Base-by-base conservation (phyloP, 2,797 vertebrate genomes). In the Otolemur crassicaudatus region DNA sequence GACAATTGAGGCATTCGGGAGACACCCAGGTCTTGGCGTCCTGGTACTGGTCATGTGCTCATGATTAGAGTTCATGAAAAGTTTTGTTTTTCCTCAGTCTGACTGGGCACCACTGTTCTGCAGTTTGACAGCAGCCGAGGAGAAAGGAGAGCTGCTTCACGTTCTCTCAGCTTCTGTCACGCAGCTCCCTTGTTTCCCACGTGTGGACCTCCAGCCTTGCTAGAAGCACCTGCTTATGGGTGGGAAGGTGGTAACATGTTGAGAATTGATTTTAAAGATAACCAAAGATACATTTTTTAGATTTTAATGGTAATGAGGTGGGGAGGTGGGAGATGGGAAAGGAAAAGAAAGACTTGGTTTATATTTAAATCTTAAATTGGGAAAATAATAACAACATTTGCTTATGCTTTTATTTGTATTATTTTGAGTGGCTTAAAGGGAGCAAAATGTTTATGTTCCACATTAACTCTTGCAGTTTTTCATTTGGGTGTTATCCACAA, bases 21-120 rank as follows among this genome's bases (percentile, higher is more conserved):
- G 82, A 94, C 1, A 1, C 94, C 96, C 65, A 29, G 53, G 6
- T 89, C 90, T 96, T 97, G 72, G 92, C 91, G 5, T 95, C 77
- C 88, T 69, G 31, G 53, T 22, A 16, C 29, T 56, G 23, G 53
- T 97, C 93, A 27, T 23, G 40, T 97, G 97, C 79, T 96, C 70
- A 58, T 85, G 43, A 65, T 87, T 72, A 79, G 73, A 25, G 37
- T 73, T 94, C 95, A 73, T 13, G 86, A 86, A 75, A 86, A 56
- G 88, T 77, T 70, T 96, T 82, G 79, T 92, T 97, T 96, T 69
- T 87, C 43, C n/a, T 0, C 63, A 81, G 81, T 58, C 34, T 56
- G 79, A 93, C 92, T 34, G 87, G 95, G 69, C 77, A 31, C 20
- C 91, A 46, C 69, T 96, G 81, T 91, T 96, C 84, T 87, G 60